Evolutionary conservation across 2,113 vertebrate species (phyloP).

Genomic region (Vireo altiloquus): DNA sequence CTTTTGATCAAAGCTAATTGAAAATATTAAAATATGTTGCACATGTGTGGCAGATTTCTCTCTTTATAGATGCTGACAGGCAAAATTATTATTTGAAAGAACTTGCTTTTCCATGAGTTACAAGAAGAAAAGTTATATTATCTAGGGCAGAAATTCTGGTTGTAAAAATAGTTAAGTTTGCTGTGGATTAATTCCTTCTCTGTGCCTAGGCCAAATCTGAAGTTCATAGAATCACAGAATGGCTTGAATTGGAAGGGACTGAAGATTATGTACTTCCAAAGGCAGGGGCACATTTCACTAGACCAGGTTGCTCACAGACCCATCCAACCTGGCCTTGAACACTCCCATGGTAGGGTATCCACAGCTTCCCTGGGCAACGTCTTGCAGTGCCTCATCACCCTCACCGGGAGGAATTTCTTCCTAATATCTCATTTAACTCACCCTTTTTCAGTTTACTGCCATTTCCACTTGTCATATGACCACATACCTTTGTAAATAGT

Average conservation of each 20-base stretch:
- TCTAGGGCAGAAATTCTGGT: not conserved
- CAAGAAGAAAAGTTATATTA: not conserved
- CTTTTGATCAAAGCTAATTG: constrained; percentile 3
- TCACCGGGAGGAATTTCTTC: not conserved
- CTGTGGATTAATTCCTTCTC: not conserved
- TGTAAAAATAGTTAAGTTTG: not conserved
- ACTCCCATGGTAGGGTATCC: not conserved
- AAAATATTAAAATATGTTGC: not conserved
- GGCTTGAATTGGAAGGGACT: not conserved
- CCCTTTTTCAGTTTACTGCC: not conserved
- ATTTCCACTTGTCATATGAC: not conserved
- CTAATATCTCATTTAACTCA: not conserved
- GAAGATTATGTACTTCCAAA: not conserved
- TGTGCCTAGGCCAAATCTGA: not conserved
- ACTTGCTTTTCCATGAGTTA: not conserved
- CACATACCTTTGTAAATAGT: not conserved
- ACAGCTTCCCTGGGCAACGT: not conserved
- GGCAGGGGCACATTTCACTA: not conserved
- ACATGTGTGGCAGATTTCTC: not conserved
- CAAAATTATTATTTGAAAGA: not conserved
- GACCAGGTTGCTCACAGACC: not conserved
- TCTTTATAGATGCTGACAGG: not conserved
- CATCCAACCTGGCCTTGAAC: not conserved
- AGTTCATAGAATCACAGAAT: not conserved
- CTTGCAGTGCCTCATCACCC: not conserved